Evolutionary conservation across 2,888 invertebrate genomes (phyloP), one percentile per base, ranked within the genome.

Genomic region (Plagodis pulveraria): DNA sequence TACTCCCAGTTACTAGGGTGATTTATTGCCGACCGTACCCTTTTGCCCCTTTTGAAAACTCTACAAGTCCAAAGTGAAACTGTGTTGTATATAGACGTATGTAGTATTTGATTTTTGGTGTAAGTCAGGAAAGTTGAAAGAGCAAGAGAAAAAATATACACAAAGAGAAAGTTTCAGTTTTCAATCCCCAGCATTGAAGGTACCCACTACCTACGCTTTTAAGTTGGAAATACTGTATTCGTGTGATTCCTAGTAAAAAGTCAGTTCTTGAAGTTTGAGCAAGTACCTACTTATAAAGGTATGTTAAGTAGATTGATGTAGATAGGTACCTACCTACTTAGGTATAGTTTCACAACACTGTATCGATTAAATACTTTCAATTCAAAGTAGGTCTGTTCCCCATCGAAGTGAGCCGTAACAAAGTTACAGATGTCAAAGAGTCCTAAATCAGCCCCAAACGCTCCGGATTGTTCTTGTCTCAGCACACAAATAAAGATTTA

Each of bases 401-500:
- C 6, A 36, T 35, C 40, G 38, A 45, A 48, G 46, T 47, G 40
- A 55, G 48, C 32, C 48, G 44, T 54, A 58, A 62, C 57, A 58
- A 61, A 64, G 52, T 47, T 58, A 60, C 53, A 56, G 51, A 62
- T 52, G 57, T 63, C 60, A 56, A 65, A 63, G 56, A 50, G 64
- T 62, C 67, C 49, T 56, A 56, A 68, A 68, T 69, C 63, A 59
- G 64, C 67, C 61, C 52, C 58, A 62, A 67, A 69, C 62, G 58
- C 59, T 66, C 61, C 58, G 59, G 69, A 72, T 75, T 74, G 72
- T 76, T 73, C 69, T 72, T 73, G 76, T 74, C 70, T 76, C 75
- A 69, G 72, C 73, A 79, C 71, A 73, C 75, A 79, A 81, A 85
- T 83, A 83, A 83, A 85, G 83, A 83, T 83, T 81, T 83, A 81